Conservation (phyloP, 2,113 vertebrate genomes). For the Spea multiplicata region DNA sequence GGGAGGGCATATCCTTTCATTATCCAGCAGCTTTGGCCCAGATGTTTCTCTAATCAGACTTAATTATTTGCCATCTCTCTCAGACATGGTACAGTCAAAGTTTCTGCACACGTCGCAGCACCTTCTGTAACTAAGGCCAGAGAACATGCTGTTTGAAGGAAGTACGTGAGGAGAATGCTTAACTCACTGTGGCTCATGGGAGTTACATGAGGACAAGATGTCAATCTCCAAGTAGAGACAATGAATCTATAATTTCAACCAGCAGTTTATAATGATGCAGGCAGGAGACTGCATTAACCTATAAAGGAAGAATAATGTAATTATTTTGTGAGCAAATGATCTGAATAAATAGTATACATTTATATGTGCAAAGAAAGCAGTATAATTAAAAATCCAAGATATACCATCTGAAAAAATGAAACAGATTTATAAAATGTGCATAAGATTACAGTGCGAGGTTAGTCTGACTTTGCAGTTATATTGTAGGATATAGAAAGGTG, state of each 20-base stretch:
- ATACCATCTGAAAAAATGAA: no score
- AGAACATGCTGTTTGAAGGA: background rate
- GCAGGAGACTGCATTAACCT: background rate
- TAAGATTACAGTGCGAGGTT: no score
- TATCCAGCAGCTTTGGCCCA: no score
- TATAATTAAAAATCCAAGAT: no score
- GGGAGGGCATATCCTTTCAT: no score
- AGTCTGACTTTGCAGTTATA: no score
- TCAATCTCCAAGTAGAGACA: background rate
- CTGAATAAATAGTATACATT: no score
- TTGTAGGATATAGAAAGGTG: no score
- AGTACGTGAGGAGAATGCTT: background rate
- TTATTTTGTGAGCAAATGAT: background rate
- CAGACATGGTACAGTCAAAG: background rate
- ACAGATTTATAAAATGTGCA: no score
- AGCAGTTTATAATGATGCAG: background rate
- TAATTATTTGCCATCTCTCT: background rate
- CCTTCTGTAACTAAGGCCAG: background rate
- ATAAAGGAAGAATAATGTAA: background rate
- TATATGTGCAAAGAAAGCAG: no score
- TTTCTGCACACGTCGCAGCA: background rate
- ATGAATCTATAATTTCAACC: background rate
- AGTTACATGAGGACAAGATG: constrained; percentile 10
- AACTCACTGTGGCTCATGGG: background rate
- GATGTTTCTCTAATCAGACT: background rate